Conservation (phyloP, 2,113 vertebrate species). For the Brienomyrus longianalis region DNA sequence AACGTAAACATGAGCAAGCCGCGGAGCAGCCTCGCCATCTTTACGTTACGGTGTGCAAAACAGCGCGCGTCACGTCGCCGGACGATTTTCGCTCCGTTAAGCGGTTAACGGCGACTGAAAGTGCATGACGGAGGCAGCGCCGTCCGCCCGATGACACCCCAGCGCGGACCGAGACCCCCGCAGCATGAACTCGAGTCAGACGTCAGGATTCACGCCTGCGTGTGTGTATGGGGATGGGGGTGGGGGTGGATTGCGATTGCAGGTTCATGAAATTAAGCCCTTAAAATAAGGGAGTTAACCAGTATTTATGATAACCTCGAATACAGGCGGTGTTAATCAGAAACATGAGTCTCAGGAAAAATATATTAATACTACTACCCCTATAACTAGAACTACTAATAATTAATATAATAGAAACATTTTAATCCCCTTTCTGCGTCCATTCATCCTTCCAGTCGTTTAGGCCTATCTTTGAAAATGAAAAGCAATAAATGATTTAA, state of each 20-base stretch:
- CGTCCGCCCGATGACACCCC: constrained; percentile 18
- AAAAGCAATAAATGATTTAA: background rate
- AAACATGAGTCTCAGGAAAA: background rate
- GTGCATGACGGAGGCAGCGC: constrained; percentile 33
- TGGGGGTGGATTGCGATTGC: constrained; percentile 21
- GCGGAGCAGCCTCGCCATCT: constrained; percentile 73
- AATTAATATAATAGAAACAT: background rate
- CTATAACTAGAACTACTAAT: background rate
- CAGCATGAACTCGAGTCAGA: constrained; percentile 36
- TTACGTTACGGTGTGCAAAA: constrained; percentile 52
- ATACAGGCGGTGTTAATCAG: background rate
- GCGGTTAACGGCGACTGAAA: constrained; percentile 20
- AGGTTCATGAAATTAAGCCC: constrained; percentile 27
- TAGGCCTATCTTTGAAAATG: background rate
- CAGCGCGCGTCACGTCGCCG: constrained; percentile 36
- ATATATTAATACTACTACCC: background rate
- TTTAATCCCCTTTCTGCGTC: background rate
- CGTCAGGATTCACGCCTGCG: constrained; percentile 57
- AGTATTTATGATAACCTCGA: background rate
- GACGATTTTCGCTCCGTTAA: constrained; percentile 30
- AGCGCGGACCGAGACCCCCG: constrained; percentile 45
- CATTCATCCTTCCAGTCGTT: background rate
- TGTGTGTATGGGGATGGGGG: constrained; percentile 28
- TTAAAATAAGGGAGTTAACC: background rate
- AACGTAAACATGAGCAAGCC: constrained; percentile 57